A percentile compares a stretch with the other conserved stretches of the same genome.
Conservation (phyloP, 2,797 vertebrate species). For the Gobio occitaniae region DNA sequence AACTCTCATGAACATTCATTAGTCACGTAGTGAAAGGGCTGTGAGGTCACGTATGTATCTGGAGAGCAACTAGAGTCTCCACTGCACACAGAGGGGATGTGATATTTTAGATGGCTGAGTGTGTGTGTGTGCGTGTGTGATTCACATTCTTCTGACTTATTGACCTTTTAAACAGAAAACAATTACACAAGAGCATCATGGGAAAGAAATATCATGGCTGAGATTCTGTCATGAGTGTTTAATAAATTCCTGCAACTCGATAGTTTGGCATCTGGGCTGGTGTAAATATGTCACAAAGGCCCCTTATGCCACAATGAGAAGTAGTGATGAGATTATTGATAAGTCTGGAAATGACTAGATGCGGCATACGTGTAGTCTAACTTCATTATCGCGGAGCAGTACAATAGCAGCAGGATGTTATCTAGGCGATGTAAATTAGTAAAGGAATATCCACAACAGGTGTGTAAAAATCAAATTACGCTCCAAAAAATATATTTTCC, state of each 20-base stretch:
- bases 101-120: constrained; percentile 50
- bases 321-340: constrained; percentile 52
- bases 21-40: constrained; percentile 30
- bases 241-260: constrained; percentile 69
- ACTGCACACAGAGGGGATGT: constrained; percentile 33
- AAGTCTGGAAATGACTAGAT: constrained; percentile 47
- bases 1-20: constrained; percentile 49
- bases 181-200: constrained; percentile 45
- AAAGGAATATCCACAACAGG: background rate
- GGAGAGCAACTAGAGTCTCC: constrained; percentile 34
- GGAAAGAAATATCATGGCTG: constrained; percentile 50
- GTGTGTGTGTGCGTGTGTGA: constrained; percentile 52
- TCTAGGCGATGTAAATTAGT: background rate
- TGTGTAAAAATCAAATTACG: background rate
- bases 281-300: constrained; percentile 69
- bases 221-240: constrained; percentile 59
- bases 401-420: background rate
- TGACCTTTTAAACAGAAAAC: constrained; percentile 61
- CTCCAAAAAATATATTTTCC: too few relatives aligned
- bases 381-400: background rate
- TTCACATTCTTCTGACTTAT: constrained; percentile 53
- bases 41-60: constrained; percentile 26
- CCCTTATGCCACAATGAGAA: constrained; percentile 55
- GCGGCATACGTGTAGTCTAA: constrained; percentile 12
- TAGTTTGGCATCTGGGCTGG: constrained; percentile 56